phyloP scores from a whole-genome alignment of 1,140 invertebrate species.

The Ceratina japonica region DNA sequence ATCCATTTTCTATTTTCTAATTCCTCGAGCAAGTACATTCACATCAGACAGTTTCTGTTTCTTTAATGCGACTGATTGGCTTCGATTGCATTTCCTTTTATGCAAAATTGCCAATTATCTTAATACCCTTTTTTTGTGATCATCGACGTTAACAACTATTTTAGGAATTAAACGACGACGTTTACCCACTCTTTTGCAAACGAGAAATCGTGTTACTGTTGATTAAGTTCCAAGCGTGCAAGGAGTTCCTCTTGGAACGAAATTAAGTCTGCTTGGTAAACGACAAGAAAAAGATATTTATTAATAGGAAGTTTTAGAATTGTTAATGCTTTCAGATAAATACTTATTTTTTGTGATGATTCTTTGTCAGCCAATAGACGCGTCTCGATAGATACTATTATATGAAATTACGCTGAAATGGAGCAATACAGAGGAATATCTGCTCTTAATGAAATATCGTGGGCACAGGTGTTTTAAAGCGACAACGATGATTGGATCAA shows the following conservation, averaged over 20 bases:
- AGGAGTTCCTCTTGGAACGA: not conserved
- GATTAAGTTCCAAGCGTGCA: conserved; percentile 25
- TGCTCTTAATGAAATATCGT: not conserved
- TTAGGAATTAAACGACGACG: not conserved
- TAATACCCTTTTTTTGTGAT: not conserved
- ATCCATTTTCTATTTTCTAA: too few species aligned
- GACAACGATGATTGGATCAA: not conserved
- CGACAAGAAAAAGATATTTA: not conserved
- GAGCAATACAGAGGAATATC: not conserved
- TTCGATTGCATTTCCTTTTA: not conserved
- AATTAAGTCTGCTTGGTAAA: not conserved
- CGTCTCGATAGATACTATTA: not conserved
- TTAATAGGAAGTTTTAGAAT: not conserved
- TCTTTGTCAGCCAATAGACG: conserved; percentile 12
- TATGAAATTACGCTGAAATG: not conserved
- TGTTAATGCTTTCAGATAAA: conserved; percentile 3
- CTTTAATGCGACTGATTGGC: too few species aligned
- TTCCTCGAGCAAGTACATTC: too few species aligned
- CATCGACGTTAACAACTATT: not conserved
- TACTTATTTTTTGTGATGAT: not conserved
- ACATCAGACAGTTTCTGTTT: too few species aligned
- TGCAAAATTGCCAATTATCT: not conserved
- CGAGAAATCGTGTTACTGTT: conserved; percentile 39
- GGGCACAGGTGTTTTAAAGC: not conserved
- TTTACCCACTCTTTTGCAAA: not conserved